phyloP scores from a whole-genome alignment of 1,140 invertebrate genomes.

The Drosophila subobscura region DNA sequence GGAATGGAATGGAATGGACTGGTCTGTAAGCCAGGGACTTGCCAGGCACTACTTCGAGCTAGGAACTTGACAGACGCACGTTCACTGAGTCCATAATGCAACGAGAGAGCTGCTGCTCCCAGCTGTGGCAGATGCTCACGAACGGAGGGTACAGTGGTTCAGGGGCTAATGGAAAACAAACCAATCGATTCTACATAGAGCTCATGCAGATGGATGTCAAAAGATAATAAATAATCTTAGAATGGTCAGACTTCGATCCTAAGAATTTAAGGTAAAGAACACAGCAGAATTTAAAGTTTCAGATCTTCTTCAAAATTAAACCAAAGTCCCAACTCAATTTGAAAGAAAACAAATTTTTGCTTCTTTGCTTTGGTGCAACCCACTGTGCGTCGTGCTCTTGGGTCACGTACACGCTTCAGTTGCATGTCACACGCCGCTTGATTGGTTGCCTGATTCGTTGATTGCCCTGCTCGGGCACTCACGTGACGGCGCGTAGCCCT shows the following conservation, averaged over 20 bases:
- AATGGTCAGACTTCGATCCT: too few relatives aligned
- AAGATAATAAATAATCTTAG: too few relatives aligned
- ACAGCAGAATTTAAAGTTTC: too few relatives aligned
- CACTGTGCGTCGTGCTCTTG: background rate
- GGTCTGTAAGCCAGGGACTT: background rate
- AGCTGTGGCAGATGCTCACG: background rate
- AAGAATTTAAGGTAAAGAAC: too few relatives aligned
- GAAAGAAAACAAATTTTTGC: too few relatives aligned
- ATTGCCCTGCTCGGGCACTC: constrained; percentile 44
- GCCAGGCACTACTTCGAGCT: constrained; percentile 1
- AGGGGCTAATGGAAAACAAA: background rate
- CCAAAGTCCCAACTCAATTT: too few relatives aligned
- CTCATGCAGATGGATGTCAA: too few relatives aligned
- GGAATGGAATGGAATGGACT: too few relatives aligned
- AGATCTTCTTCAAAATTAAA: too few relatives aligned
- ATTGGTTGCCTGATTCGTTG: constrained; percentile 80
- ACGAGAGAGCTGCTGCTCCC: constrained; percentile 8
- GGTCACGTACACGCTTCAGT: constrained; percentile 71
- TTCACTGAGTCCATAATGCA: constrained; percentile 38
- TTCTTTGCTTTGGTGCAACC: too few relatives aligned
- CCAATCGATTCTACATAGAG: too few relatives aligned
- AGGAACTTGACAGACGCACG: constrained; percentile 36
- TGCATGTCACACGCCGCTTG: constrained; percentile 79
- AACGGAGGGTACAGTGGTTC: background rate
- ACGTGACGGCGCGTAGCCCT: constrained; percentile 55